Evolutionary conservation across 92 coral and sea anemone species (phyloP), one percentile per base, ranked within the genome.

Genomic region (Epizoanthus fatuus): DNA sequence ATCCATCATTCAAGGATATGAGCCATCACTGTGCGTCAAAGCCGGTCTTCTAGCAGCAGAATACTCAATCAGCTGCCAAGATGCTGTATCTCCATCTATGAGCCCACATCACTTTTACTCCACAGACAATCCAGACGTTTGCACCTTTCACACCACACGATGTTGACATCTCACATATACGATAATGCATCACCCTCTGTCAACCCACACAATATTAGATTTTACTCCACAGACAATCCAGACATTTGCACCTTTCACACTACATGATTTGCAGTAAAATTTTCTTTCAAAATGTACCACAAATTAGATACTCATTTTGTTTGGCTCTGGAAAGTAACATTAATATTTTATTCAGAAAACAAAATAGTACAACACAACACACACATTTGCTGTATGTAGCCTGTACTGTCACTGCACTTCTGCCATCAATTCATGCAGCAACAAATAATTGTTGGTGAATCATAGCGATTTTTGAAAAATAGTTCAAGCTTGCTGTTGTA

Each of bases 11-110:
- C 90, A 89, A 63, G 98, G 97, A 22, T 83, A 86, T 63, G 69
- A 90, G 62, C 96, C 99, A n/a, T 96, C 92, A 15, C 54, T 86
- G 37, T 97, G 98, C 72, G 94, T 97, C n/a, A 95, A 95, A 75
- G 93, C 93, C 40, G 99, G 99, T 16, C 89, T 97, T 29, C 73
- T 91, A 76, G 98, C 98, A 7, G 96, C 99, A 54, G 87, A 89
- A 40, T 83, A 93, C 83, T 97, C 99, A 19, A 84, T 97, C 12
- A 92, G 89, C 62, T 85, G 93, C 15, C 90, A 90, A 32, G 94
- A 91, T 68, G 98, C 99, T 20, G 81, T 97, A 38, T 66, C 98
- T 19, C 84, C 94, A 63, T 80, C 95, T 12, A 74, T 97, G 39
- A 89, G 82, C 73, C 95, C 96, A n/a, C 91, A 95, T 63, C 83